These are phyloP conservation scores for Cotesia vestalis DNA, from an alignment of 1,140 invertebrate genomes.

Conservation along the genomic window DNA sequence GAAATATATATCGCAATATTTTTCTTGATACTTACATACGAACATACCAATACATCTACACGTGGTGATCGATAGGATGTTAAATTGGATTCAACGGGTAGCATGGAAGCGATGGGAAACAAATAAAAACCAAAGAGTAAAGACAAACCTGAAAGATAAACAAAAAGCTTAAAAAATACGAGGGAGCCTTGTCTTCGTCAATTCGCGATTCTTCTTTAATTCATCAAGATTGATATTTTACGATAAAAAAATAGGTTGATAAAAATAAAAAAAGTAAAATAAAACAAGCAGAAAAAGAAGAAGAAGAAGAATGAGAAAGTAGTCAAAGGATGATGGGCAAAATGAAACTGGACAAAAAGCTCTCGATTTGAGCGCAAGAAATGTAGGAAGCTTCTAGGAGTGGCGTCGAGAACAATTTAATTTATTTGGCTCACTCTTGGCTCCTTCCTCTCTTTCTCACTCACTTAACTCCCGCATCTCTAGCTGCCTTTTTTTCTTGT, in stretches of 20 bases:
- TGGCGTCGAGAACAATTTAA: conserved; percentile 22
- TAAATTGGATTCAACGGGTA: conserved; percentile 5
- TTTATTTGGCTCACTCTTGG: conserved; percentile 14
- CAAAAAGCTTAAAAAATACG: neutral
- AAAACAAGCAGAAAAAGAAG: neutral
- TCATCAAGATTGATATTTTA: conserved; percentile 17
- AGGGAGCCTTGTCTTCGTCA: neutral
- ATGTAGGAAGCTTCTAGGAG: conserved; percentile 3
- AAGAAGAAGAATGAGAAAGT: neutral
- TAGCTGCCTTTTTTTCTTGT: neutral
- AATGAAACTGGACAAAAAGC: conserved; percentile 19
- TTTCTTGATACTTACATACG: neutral
- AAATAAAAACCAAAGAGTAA: neutral
- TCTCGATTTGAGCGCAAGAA: conserved; percentile 14
- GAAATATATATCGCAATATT: conserved; percentile 15
- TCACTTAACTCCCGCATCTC: neutral
- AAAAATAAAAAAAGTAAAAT: neutral
- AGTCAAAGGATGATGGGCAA: neutral
- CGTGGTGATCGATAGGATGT: conserved; percentile 1
- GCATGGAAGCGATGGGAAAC: neutral
- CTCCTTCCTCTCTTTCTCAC: neutral
- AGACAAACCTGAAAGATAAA: neutral
- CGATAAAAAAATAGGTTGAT: conserved; percentile 4
- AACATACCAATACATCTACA: too few relatives aligned
- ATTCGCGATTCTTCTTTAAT: neutral